Evolutionary conservation across 2,113 vertebrate species (phyloP).

Genomic region (Delphinus delphis): DNA sequence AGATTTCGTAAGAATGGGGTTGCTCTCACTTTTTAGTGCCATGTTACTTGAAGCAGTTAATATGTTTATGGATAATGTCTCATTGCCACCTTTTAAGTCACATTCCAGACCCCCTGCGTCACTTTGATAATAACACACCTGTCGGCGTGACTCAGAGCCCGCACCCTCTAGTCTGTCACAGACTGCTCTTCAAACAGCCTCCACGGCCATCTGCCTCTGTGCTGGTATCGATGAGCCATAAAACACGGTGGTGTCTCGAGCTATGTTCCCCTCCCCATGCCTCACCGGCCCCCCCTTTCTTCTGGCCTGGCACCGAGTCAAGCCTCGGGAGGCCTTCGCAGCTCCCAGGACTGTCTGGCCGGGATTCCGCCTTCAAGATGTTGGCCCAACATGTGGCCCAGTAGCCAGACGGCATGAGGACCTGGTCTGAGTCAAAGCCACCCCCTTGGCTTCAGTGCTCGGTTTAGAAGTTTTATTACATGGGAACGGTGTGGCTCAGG

Average conservation of each 20-base stretch:
- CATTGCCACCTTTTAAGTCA: background rate
- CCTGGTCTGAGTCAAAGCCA: background rate
- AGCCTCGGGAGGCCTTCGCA: rapidly evolving
- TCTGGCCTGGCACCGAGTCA: rapidly evolving
- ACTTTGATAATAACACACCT: slow-evolving; percentile 57
- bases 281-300: background rate
- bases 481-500: slow-evolving; percentile 30
- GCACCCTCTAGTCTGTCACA: background rate
- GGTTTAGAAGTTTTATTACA: slow-evolving; percentile 35
- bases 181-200: slow-evolving; percentile 17
- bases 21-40: background rate
- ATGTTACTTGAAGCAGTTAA: slow-evolving; percentile 27
- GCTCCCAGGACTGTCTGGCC: background rate
- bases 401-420: background rate
- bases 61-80: slow-evolving; percentile 51
- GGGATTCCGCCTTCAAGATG: background rate
- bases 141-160: background rate
- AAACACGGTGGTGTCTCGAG: background rate
- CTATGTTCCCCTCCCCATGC: rapidly evolving
- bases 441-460: background rate
- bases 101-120: slow-evolving; percentile 57
- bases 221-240: background rate
- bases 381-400: background rate
- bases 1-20: background rate
- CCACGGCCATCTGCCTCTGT: background rate